Base-by-base conservation (phyloP, 1,140 invertebrate genomes). In the Eurosta solidaginis region DNA sequence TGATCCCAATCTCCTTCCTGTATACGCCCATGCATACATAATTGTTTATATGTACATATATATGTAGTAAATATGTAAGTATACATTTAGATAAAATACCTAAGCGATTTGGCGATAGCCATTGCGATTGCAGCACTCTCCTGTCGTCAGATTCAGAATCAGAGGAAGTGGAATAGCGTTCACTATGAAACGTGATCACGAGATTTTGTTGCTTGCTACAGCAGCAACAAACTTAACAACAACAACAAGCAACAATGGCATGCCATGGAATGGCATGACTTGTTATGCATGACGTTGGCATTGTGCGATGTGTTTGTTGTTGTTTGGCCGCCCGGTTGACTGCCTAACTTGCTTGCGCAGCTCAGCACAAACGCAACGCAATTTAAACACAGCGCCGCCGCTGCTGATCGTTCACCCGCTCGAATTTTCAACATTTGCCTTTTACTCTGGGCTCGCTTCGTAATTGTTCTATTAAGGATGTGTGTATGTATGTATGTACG, bases 351-450 rank as follows among this genome's bases (percentile, higher is more conserved):
- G 54, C 54, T 59, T 59, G 54, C 54, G 54, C 54, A 59, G 29
- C 27, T n/a, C n/a, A n/a, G n/a, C n/a, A n/a, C n/a, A n/a, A n/a
- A n/a, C n/a, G n/a, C n/a, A n/a, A n/a, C n/a, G n/a, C n/a, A n/a
- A n/a, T n/a, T n/a, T n/a, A n/a, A n/a, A n/a, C n/a, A n/a, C n/a
- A n/a, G n/a, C n/a, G n/a, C n/a, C n/a, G n/a, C n/a, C n/a, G 54
- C 54, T 59, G 54, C 10, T 59, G 54, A 59, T 59, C 54, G 54
- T 59, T 59, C 54, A 59, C 54, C 54, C 54, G 54, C 54, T 59
- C 54, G 29, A 59, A n/a, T 33, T 54, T 29, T 29, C 54, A 59
- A 29, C 54, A 59, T 59, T 33, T 29, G 54, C 54, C 54, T 59
- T 59, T 59, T 59, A 59, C 54, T 59, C 54, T 59, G 29, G 25